Percentiles rank a stretch among this genome's conserved stretches.
Conservation (phyloP, 2,797 vertebrate species). For the Leptatherina wallacei region DNA sequence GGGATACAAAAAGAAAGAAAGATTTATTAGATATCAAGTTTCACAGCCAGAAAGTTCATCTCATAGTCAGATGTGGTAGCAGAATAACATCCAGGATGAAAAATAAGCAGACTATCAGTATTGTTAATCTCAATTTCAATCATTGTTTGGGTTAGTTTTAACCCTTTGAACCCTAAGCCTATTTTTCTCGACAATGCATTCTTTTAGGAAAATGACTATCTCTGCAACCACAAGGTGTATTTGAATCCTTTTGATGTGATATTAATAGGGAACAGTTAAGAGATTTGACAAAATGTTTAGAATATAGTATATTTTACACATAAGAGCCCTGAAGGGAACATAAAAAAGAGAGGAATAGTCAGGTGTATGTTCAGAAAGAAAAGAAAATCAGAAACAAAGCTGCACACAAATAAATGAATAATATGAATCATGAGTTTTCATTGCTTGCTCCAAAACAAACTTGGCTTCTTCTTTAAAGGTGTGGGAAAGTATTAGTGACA, state of each 20-base stretch:
- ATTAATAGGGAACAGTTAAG: too few species aligned
- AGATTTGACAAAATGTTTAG: too few species aligned
- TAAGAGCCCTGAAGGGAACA: neutral
- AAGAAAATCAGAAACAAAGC: neutral
- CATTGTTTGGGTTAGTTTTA: neutral
- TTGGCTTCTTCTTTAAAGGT: neutral
- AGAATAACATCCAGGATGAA: too few species aligned
- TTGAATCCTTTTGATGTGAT: too few species aligned
- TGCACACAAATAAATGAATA: neutral
- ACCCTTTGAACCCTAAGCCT: too few species aligned
- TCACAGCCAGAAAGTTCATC: neutral
- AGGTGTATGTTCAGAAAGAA: neutral
- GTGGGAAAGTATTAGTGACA: neutral
- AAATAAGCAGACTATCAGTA: neutral
- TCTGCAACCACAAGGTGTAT: too few species aligned
- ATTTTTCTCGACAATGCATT: too few species aligned
- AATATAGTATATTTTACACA: too few species aligned
- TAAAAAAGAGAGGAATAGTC: neutral
- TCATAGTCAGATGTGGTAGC: neutral
- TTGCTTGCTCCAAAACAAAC: neutral
- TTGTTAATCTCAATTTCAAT: neutral
- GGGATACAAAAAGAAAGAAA: slow-evolving; percentile 24
- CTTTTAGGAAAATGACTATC: too few species aligned
- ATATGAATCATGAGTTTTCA: neutral
- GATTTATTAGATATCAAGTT: slow-evolving; percentile 25